Evolutionary conservation across 1,140 invertebrate genomes (phyloP).

Genomic region (Rhyacophila brunnea): DNA sequence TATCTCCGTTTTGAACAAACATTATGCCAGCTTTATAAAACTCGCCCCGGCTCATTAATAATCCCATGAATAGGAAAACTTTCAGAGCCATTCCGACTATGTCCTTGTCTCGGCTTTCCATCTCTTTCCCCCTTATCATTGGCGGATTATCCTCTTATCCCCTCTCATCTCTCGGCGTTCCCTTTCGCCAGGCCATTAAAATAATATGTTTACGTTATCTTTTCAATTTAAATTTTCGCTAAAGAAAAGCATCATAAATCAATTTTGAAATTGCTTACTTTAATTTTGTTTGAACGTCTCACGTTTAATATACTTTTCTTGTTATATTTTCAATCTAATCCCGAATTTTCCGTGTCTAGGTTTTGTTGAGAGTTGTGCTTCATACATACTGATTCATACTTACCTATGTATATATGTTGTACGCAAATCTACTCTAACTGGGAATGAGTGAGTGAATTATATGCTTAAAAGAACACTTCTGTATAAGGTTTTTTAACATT

Average conservation of each 20-base stretch:
- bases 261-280: conserved; percentile 12
- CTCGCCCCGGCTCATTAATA: conserved; percentile 27
- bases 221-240: conserved; percentile 16
- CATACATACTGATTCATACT: no score
- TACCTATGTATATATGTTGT: no score
- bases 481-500: no score
- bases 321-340: no score
- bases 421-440: no score
- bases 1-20: no score
- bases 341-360: no score
- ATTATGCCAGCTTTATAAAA: conserved; percentile 7
- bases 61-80: conserved; percentile 26
- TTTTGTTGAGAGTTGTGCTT: no score
- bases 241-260: conserved; percentile 23
- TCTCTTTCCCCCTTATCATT: neutral
- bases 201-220: conserved; percentile 30
- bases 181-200: conserved; percentile 19
- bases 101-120: neutral
- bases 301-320: no score
- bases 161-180: conserved; percentile 1
- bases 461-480: no score
- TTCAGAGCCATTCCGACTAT: conserved; percentile 4
- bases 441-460: no score
- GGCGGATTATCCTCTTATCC: conserved; percentile 4
- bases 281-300: no score